Conservation (phyloP, 2,888 invertebrate species). For the Anthophora plumipes region DNA sequence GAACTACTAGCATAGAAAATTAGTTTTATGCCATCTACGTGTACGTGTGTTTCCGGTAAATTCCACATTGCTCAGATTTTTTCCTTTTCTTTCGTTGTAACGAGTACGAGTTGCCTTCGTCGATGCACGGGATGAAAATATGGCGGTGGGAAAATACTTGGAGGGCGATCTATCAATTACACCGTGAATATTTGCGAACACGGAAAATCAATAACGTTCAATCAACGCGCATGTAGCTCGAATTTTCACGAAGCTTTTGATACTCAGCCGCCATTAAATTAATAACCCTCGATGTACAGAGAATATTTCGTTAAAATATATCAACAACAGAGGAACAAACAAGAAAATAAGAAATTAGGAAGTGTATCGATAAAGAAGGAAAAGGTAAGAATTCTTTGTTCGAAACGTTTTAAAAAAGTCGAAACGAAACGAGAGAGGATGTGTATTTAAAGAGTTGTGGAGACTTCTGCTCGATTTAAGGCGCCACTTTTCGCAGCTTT, state of each 20-base stretch:
- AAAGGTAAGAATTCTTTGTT: too few relatives aligned
- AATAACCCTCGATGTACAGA: not conserved
- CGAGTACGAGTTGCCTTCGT: not conserved
- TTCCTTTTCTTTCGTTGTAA: too few relatives aligned
- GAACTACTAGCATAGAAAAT: not conserved
- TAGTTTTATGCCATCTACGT: not conserved
- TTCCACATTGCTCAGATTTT: not conserved
- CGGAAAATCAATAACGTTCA: conserved; percentile 34
- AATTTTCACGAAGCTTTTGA: conserved; percentile 4
- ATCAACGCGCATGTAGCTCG: not conserved
- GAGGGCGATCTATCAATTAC: conserved; percentile 27
- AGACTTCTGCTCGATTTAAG: not conserved
- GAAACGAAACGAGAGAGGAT: too few relatives aligned
- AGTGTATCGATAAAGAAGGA: too few relatives aligned
- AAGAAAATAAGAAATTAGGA: too few relatives aligned
- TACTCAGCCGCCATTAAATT: conserved; percentile 5
- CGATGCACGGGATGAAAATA: not conserved
- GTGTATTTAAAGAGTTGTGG: not conserved
- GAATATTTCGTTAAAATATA: conserved; percentile 5
- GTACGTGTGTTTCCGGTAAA: not conserved
- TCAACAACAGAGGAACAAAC: not conserved
- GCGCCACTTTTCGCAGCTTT: not conserved
- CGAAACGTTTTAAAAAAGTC: too few relatives aligned
- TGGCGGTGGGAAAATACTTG: not conserved
- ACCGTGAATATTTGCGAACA: not conserved